Evolutionary conservation across 1,140 invertebrate genomes (phyloP).

Genomic region (Danaus plexippus): DNA sequence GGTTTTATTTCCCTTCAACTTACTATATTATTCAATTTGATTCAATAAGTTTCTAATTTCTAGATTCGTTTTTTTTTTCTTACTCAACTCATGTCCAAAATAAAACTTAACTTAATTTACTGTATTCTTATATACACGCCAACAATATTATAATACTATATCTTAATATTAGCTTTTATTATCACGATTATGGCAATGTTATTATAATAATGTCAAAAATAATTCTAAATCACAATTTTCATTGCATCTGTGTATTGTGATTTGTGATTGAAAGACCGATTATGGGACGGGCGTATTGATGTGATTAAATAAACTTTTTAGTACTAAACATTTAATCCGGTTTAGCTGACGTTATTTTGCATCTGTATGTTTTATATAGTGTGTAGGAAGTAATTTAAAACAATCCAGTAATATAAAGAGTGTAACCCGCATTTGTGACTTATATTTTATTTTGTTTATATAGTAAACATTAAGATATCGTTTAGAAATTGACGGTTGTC

Average conservation of each 20-base stretch:
- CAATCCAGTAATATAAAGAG: neutral
- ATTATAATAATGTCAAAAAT: conserved; percentile 11
- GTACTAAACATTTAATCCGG: conserved; percentile 4
- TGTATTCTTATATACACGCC: too few relatives aligned
- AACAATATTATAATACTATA: too few relatives aligned
- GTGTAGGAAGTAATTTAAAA: too few relatives aligned
- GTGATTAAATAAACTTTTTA: conserved; percentile 9
- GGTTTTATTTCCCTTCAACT: too few relatives aligned
- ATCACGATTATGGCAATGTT: conserved; percentile 6
- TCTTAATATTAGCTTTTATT: conserved; percentile 2
- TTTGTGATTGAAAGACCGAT: conserved; percentile 19
- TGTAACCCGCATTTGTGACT: conserved; percentile 10
- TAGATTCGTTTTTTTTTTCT: too few relatives aligned
- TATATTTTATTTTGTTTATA: conserved; percentile 30
- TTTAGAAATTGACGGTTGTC: conserved; percentile 24
- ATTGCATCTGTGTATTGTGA: conserved; percentile 21
- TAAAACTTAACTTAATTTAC: too few relatives aligned
- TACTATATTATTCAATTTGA: too few relatives aligned
- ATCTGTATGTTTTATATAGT: neutral
- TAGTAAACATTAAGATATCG: conserved; percentile 41
- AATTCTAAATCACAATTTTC: conserved; percentile 6
- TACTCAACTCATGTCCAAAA: too few relatives aligned
- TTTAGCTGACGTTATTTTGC: conserved; percentile 2
- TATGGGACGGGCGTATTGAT: conserved; percentile 35
- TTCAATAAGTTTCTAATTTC: too few relatives aligned